Conservation (phyloP, 2,797 vertebrate species). For the Poeciliopsis paucimaculata region DNA sequence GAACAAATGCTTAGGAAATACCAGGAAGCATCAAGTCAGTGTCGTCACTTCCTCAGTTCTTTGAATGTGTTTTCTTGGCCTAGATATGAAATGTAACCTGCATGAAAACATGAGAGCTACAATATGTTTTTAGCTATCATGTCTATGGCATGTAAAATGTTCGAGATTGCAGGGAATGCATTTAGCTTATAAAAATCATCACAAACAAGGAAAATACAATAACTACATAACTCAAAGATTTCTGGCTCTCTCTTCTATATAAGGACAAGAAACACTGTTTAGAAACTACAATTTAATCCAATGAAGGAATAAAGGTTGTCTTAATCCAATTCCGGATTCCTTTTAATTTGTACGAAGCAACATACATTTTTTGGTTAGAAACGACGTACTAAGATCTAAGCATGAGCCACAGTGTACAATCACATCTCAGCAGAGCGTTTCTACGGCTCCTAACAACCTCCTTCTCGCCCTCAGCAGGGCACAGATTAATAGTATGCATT, state of each 20-base stretch:
- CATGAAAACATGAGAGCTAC: not conserved
- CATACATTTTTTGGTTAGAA: conserved; percentile 26
- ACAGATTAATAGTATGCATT: conserved; percentile 39
- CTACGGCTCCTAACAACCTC: conserved; percentile 1
- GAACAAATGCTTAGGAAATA: not conserved
- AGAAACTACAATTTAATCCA: not conserved
- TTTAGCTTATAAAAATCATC: not conserved
- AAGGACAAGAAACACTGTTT: not conserved
- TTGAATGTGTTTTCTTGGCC: not conserved
- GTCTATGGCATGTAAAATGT: not conserved
- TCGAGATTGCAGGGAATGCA: not conserved
- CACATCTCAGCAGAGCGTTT: conserved; percentile 20
- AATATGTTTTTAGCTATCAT: not conserved
- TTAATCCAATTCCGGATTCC: not conserved
- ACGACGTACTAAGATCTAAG: conserved; percentile 13
- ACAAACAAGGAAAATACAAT: not conserved
- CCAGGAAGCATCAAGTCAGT: not conserved
- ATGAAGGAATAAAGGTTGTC: not conserved
- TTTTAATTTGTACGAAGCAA: not conserved
- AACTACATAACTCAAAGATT: not conserved
- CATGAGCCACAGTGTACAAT: not conserved
- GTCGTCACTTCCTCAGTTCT: not conserved
- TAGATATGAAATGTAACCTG: not conserved
- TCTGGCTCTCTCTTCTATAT: not conserved
- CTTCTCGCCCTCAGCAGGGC: conserved; percentile 2